Evolutionary conservation across 2,113 vertebrate species (phyloP).

Genomic region (Cephalopterus ornatus): DNA sequence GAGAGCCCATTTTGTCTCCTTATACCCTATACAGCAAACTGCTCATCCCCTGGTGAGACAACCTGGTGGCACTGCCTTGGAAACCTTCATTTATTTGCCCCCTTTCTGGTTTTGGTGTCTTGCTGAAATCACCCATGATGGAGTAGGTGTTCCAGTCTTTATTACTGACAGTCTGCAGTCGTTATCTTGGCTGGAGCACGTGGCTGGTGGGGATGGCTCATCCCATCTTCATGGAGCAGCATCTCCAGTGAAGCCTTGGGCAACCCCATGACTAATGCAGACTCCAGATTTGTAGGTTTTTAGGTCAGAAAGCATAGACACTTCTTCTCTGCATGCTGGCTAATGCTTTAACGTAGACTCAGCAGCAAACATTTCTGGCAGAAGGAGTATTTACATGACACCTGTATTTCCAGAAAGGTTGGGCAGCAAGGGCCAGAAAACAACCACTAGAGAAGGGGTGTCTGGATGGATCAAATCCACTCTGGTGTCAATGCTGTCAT

Average conservation of each 20-base stretch:
- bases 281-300: background rate
- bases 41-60: background rate
- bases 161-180: background rate
- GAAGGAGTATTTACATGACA: background rate
- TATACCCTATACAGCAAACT: background rate
- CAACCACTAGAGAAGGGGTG: background rate
- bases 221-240: background rate
- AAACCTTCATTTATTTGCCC: background rate
- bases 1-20: slow-evolving; percentile 6
- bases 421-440: background rate
- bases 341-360: background rate
- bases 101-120: background rate
- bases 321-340: background rate
- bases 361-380: background rate
- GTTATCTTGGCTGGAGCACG: rapidly evolving
- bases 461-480: background rate
- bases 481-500: background rate
- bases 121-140: background rate
- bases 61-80: background rate
- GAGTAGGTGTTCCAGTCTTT: background rate
- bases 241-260: background rate
- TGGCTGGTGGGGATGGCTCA: background rate
- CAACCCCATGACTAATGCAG: rapidly evolving
- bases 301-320: background rate
- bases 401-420: background rate